Conservation (phyloP, 2,797 vertebrate genomes). For the Sorex maritimensis region DNA sequence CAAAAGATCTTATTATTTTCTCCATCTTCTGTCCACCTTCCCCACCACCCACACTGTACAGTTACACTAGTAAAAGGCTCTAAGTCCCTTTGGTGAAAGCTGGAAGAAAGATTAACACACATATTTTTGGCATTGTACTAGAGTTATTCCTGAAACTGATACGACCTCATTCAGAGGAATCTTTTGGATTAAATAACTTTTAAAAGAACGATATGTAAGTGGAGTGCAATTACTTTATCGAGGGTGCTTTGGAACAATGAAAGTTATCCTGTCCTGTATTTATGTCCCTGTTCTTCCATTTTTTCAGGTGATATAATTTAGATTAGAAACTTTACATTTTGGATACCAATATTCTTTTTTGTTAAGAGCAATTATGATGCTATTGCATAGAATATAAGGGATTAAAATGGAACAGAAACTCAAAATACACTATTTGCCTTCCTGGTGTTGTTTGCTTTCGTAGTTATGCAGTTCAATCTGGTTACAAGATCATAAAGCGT, state of each 20-base stretch:
- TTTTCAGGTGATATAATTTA: background rate
- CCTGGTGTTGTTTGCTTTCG: background rate
- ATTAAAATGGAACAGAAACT: background rate
- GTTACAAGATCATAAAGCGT: conserved; percentile 14
- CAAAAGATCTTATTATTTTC: background rate
- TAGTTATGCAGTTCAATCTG: background rate
- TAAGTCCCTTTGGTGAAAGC: background rate
- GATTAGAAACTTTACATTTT: background rate
- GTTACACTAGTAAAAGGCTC: background rate
- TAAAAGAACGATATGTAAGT: background rate
- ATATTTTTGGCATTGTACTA: background rate
- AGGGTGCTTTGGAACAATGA: background rate
- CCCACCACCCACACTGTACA: background rate
- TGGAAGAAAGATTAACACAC: background rate
- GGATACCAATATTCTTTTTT: background rate
- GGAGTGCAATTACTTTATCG: background rate
- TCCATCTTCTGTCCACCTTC: background rate
- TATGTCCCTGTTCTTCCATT: background rate
- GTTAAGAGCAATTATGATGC: background rate
- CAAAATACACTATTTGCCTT: background rate
- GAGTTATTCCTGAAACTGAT: background rate
- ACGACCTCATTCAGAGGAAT: background rate
- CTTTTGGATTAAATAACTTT: background rate
- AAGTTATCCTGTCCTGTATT: background rate
- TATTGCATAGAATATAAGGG: background rate